Base-by-base conservation (phyloP, 2,888 invertebrate species). In the Drosophila eohydei region DNA sequence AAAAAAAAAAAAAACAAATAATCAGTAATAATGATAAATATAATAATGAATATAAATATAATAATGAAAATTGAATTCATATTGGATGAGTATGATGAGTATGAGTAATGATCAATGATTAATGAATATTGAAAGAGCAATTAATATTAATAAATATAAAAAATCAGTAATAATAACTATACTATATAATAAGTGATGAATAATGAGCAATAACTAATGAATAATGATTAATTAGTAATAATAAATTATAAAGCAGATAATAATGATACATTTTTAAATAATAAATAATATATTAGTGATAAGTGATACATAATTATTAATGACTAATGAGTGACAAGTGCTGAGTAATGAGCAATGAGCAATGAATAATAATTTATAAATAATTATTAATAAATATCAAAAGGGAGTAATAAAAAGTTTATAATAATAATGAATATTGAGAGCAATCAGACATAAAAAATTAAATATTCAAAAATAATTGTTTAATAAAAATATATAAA, bases 1-100 rank as follows among this genome's bases (percentile, higher is more conserved):
- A n/a, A 28, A 26, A 44, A 1, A 26, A 44, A 3, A 26, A 8
- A 28, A 26, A 30, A n/a, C 8, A 48, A n/a, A 28, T 14, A 44
- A 44, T 34, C 7, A 14, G 8, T 9, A 9, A 52, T 52, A 36
- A 14, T 36, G 32, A 26, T 16, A 36, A 1, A 36, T 36, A 36
- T 48, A 36, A 26, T 52, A 38, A 36, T 52, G 34, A 52, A 26
- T 26, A 51, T 51, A 7, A 51, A 51, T 21, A 16, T n/a, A n/a
- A n/a, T n/a, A n/a, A n/a, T n/a, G n/a, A n/a, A 14, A 5, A 21
- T 51, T 12, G 7, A 21, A 21, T 21, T 32, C 14, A 32, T 34
- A 51, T 21, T 30, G 32, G 3, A 14, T n/a, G n/a, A 28, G n/a
- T n/a, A n/a, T n/a, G n/a, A n/a, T n/a, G n/a, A 14, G 3, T 11